A percentile compares a stretch with the other conserved stretches of the same genome.
phyloP scores from a whole-genome alignment of 2,113 vertebrate genomes.

The Cairina moschata region DNA sequence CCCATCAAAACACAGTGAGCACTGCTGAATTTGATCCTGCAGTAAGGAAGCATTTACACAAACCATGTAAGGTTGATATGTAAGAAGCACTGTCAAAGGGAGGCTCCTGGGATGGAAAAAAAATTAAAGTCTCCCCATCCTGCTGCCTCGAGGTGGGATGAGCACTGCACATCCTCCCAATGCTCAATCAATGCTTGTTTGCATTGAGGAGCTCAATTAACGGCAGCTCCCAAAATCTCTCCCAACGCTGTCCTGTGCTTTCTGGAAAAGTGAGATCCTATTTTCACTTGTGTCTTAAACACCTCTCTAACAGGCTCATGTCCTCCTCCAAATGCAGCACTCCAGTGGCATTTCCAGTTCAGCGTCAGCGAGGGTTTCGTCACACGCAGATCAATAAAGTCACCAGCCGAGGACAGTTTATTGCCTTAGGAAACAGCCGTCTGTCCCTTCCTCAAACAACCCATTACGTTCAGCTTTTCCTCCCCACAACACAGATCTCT shows the following conservation, averaged over 20 bases:
- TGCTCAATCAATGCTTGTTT: too few species aligned
- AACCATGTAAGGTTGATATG: accelerated
- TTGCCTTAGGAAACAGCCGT: not conserved
- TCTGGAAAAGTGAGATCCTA: too few species aligned
- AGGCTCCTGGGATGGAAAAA: too few species aligned
- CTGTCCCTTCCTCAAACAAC: not conserved
- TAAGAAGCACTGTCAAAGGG: not conserved
- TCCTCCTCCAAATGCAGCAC: not conserved
- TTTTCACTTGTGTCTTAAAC: too few species aligned
- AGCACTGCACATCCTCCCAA: too few species aligned
- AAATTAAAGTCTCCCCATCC: too few species aligned
- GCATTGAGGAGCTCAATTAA: too few species aligned
- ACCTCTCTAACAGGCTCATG: too few species aligned
- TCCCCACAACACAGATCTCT: not conserved
- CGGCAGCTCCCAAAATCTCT: too few species aligned
- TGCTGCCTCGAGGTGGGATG: too few species aligned
- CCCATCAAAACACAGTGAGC: not conserved
- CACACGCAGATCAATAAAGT: not conserved
- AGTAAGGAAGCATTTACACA: accelerated
- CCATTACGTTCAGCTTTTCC: not conserved
- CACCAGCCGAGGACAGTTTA: not conserved
- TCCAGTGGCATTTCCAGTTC: too few species aligned
- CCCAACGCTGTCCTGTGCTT: too few species aligned
- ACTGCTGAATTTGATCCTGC: accelerated
- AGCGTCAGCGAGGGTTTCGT: not conserved